Evolutionary conservation across 2,888 invertebrate species (phyloP), one percentile per base, ranked within the genome.

Genomic region (Neocrepidodera transversa): DNA sequence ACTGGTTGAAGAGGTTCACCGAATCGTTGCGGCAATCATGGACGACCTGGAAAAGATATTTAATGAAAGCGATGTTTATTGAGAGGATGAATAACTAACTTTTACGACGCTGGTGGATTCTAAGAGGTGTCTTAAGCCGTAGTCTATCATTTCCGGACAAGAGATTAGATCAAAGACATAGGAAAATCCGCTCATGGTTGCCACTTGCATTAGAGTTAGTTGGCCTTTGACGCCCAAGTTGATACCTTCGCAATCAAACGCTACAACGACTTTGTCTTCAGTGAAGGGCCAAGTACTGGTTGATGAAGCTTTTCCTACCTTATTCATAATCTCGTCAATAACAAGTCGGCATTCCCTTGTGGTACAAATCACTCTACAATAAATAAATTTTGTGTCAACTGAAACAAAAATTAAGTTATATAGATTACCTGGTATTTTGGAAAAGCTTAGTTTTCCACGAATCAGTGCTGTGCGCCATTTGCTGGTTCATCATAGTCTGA

Each of bases 1-100:
- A 95, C 76, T 95, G 95, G 76, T 87, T 86, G 81, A 87, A 89
- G 68, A 96, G 85, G 82, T 93, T 94, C 43, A 90, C 90, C 59
- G 94, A 92, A 81, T 94, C 94, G 79, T 93, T 95, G 63, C 94
- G 86, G 75, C 95, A 95, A 77, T 96, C 95, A 78, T 96, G 95
- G 74, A 94, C 90, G 54, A 95, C 86, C 86, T 88, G 67, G 53
- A 79, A 79, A 59, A 64, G 68, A 63, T 26, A 49, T 8, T n/a
- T 35, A 16, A 26, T 38, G 38, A n/a, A 3, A 16, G 16, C 2
- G 4, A 10, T 3, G 10, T 10, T 40, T 40, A 23, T 23, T 23
- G 26, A 52, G 47, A 28, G n/a, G n/a, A n/a, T n/a, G n/a, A n/a
- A n/a, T n/a, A n/a, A n/a, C n/a, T 28, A 32, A 87, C 92, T 85